A percentile compares a stretch with the other conserved stretches of the same genome.
Conservation (phyloP, 1,140 invertebrate genomes). For the Eumaeus atala region DNA sequence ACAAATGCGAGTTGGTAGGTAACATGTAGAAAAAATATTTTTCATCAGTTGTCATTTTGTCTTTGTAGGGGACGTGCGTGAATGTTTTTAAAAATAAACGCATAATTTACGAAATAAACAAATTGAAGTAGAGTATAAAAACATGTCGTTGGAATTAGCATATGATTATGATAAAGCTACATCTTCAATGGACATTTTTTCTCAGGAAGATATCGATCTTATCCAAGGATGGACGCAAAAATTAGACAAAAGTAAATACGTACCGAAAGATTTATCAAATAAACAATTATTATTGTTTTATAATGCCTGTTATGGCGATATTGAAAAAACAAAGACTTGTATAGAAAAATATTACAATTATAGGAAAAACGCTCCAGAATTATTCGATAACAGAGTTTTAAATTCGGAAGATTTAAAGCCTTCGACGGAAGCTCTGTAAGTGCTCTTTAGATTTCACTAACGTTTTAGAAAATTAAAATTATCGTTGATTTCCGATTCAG, state of each 20-base stretch:
- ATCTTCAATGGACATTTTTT: constrained; percentile 55
- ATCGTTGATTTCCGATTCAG: too few species aligned
- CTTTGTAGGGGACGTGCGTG: background rate
- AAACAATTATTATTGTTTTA: constrained; percentile 76
- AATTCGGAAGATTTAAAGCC: constrained; percentile 43
- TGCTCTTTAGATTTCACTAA: constrained; percentile 23
- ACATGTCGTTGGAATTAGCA: constrained; percentile 58
- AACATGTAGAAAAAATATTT: background rate
- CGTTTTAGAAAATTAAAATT: too few species aligned
- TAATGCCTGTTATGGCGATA: constrained; percentile 75
- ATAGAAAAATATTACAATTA: constrained; percentile 76
- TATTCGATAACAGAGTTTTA: constrained; percentile 74
- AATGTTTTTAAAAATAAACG: constrained; percentile 27
- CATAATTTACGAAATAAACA: constrained; percentile 37
- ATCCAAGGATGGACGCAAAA: constrained; percentile 52
- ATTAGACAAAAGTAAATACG: constrained; percentile 64
- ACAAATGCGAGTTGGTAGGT: too few species aligned
- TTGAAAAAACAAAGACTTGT: constrained; percentile 74
- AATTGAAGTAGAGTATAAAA: constrained; percentile 27
- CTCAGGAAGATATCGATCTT: constrained; percentile 48
- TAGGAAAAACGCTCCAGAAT: constrained; percentile 74
- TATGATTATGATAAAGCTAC: constrained; percentile 49
- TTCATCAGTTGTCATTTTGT: constrained; percentile 55
- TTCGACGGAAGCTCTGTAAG: constrained; percentile 67
- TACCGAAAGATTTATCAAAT: constrained; percentile 66